Percentiles rank a stretch among this genome's conserved stretches.
These are phyloP conservation scores for Macroglossus sobrinus DNA, from an alignment of 2,113 vertebrate species.

Conservation along the genomic window DNA sequence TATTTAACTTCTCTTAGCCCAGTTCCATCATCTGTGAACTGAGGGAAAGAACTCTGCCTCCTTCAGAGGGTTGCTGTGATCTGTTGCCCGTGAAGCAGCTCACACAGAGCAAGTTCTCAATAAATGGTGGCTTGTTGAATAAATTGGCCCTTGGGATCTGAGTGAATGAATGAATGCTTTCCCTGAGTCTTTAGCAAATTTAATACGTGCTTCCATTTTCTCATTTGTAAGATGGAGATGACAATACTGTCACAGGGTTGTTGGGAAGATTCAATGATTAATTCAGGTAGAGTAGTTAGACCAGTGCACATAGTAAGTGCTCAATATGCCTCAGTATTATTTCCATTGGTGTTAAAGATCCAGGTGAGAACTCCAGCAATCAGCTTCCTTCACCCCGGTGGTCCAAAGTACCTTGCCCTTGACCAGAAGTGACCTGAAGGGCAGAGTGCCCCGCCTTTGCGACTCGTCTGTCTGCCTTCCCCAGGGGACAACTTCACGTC, in stretches of 20 bases:
- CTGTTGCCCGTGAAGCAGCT: rapidly evolving
- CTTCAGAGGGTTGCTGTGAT: background rate
- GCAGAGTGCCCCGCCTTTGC: background rate
- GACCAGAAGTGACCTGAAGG: background rate
- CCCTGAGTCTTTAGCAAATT: background rate
- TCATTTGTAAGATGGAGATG: background rate
- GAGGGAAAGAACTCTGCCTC: background rate
- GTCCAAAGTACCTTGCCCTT: background rate
- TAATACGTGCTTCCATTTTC: background rate
- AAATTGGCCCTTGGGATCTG: background rate
- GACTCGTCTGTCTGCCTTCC: background rate
- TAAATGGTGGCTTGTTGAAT: background rate
- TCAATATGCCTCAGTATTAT: rapidly evolving
- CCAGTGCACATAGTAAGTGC: rapidly evolving
- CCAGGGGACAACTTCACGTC: background rate
- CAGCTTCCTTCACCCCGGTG: rapidly evolving
- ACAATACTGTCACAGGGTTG: rapidly evolving
- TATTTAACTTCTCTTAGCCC: background rate
- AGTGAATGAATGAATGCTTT: background rate
- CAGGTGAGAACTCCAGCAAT: background rate
- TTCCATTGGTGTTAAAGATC: rapidly evolving
- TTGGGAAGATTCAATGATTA: rapidly evolving
- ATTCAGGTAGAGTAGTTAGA: rapidly evolving
- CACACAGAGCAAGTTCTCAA: background rate
- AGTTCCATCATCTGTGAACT: background rate